phyloP scores from a whole-genome alignment of 1,140 invertebrate species.

The Ceratitis capitata region DNA sequence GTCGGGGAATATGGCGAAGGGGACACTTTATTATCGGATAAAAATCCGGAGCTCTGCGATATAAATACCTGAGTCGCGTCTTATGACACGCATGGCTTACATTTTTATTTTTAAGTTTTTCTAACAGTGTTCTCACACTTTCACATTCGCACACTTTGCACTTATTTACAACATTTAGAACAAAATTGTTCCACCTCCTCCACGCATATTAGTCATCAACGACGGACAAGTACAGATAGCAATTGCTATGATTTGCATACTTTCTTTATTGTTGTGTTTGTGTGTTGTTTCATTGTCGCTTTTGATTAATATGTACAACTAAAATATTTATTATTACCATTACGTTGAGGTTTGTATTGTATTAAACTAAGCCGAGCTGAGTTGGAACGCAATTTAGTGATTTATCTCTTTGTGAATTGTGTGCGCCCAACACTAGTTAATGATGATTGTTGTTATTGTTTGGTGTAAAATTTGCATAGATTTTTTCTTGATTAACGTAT shows the following conservation, averaged over 20 bases:
- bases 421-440: background rate
- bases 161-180: background rate
- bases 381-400: slow-evolving; percentile 10
- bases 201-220: background rate
- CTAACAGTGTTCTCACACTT: background rate
- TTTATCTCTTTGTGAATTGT: background rate
- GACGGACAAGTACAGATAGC: no score
- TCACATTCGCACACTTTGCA: background rate
- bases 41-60: no score
- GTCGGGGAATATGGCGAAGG: no score
- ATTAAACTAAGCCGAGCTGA: background rate
- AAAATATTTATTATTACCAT: background rate
- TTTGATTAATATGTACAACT: slow-evolving; percentile 35
- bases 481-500: background rate
- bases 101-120: no score
- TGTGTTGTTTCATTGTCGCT: background rate
- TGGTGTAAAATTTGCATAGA: background rate
- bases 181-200: background rate
- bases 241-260: background rate
- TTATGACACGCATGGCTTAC: no score
- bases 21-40: no score
- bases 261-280: background rate
- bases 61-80: no score
- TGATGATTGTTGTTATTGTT: background rate
- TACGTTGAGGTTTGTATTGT: background rate